These are phyloP conservation scores for Thysanoteuthis rhombus DNA, from an alignment of 2,888 invertebrate species.

Conservation along the genomic window DNA sequence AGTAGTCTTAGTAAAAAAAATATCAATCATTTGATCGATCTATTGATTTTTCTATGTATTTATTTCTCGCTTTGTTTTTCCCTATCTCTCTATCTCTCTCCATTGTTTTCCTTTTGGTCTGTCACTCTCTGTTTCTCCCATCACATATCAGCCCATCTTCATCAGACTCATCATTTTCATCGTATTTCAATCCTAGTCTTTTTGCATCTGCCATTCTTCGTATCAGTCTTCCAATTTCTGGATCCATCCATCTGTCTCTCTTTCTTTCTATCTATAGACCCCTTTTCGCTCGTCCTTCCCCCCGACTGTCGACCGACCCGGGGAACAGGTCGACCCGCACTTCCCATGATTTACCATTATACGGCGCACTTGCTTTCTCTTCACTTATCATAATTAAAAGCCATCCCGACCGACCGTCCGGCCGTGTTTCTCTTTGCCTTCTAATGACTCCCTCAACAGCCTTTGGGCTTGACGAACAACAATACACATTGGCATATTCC, in stretches of 20 bases:
- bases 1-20: no score
- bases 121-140: not conserved
- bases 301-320: not conserved
- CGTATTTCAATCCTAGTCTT: not conserved
- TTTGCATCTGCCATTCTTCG: not conserved
- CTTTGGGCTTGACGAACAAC: not conserved
- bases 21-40: not conserved
- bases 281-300: not conserved
- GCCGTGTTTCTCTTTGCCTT: not conserved
- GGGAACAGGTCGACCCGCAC: not conserved
- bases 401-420: not conserved
- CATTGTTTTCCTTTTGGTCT: not conserved
- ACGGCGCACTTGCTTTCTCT: not conserved
- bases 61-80: not conserved
- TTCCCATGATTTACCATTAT: conserved; percentile 12
- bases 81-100: not conserved
- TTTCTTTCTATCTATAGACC: not conserved
- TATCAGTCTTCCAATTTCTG: not conserved
- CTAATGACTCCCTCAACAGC: conserved; percentile 12
- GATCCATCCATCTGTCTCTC: not conserved
- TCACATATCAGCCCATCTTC: not conserved
- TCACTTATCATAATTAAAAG: conserved; percentile 12
- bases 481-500: not conserved
- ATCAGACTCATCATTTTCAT: not conserved
- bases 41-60: not conserved